A percentile compares a stretch with the other conserved stretches of the same genome.
These are phyloP conservation scores for Protodeltote pygarga DNA, from an alignment of 2,888 invertebrate species.

Conservation along the genomic window DNA sequence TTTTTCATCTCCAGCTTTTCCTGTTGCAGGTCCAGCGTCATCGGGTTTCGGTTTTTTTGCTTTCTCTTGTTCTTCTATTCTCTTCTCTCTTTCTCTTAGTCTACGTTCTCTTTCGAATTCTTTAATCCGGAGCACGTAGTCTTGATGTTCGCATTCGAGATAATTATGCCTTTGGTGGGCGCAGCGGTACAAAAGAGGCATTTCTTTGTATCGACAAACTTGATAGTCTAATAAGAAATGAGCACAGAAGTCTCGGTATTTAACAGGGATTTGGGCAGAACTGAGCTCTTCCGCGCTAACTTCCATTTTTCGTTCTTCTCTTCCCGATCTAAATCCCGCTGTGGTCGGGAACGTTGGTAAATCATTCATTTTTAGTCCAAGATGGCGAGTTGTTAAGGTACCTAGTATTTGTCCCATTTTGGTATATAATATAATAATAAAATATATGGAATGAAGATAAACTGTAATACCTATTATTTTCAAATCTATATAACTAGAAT, in stretches of 20 bases:
- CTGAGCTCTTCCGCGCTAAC: constrained; percentile 91
- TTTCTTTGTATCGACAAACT: constrained; percentile 89
- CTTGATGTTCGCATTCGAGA: constrained; percentile 91
- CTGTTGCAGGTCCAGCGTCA: not conserved
- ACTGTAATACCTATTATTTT: too few species aligned
- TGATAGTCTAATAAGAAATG: constrained; percentile 89
- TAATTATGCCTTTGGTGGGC: constrained; percentile 91
- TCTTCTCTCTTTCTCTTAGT: constrained; percentile 65
- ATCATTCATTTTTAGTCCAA: constrained; percentile 66
- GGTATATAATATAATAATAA: not conserved
- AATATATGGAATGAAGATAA: too few species aligned
- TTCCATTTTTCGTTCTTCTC: constrained; percentile 90
- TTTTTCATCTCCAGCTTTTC: not conserved
- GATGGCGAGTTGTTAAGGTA: constrained; percentile 51
- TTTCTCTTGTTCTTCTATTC: constrained; percentile 45
- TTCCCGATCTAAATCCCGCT: constrained; percentile 89
- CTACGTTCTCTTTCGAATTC: constrained; percentile 77
- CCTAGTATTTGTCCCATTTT: constrained; percentile 71
- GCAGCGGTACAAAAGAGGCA: constrained; percentile 90
- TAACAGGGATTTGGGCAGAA: constrained; percentile 89
- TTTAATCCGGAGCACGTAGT: constrained; percentile 88
- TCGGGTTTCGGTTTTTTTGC: too few species aligned
- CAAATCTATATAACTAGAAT: too few species aligned
- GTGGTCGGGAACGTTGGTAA: constrained; percentile 89
- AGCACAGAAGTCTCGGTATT: constrained; percentile 94